Conservation (phyloP, 2,797 vertebrate species). For the Heterohyrax brucei region DNA sequence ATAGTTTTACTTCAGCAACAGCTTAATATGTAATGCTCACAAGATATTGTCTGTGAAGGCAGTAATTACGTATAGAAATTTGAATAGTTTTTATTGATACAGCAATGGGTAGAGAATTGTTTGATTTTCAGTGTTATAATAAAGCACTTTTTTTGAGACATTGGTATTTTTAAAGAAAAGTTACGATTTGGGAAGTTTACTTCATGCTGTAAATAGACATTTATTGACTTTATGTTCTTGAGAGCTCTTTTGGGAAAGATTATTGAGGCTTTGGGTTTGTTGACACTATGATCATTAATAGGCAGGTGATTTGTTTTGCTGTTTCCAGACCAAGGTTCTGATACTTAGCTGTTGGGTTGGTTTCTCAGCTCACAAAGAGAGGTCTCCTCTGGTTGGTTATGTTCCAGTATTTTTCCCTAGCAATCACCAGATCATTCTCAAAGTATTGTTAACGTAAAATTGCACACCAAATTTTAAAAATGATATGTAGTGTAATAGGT, state of each 20-base stretch:
- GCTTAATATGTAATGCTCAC: conserved; percentile 10
- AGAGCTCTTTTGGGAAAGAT: not conserved
- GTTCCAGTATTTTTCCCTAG: not conserved
- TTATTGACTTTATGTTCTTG: not conserved
- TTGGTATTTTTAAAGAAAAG: conserved; percentile 6
- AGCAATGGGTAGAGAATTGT: not conserved
- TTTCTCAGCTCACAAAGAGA: conserved; percentile 43
- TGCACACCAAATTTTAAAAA: not conserved
- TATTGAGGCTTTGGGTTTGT: conserved; percentile 44
- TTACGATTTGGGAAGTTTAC: not conserved
- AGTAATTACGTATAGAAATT: conserved; percentile 3
- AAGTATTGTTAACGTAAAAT: not conserved
- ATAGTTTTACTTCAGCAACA: not conserved
- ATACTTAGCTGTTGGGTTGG: not conserved
- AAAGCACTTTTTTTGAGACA: not conserved
- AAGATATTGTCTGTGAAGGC: conserved; percentile 29
- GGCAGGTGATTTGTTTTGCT: conserved; percentile 19
- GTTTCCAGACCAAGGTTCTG: conserved; percentile 25
- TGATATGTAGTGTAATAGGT: conserved; percentile 4
- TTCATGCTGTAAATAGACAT: not conserved
- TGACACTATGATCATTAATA: not conserved
- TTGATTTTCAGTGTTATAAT: conserved; percentile 1
- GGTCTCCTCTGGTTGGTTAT: not conserved
- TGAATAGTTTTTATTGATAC: not conserved
- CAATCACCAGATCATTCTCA: not conserved